phyloP scores from a whole-genome alignment of 1,140 invertebrate species.

The Dryas iulia region DNA sequence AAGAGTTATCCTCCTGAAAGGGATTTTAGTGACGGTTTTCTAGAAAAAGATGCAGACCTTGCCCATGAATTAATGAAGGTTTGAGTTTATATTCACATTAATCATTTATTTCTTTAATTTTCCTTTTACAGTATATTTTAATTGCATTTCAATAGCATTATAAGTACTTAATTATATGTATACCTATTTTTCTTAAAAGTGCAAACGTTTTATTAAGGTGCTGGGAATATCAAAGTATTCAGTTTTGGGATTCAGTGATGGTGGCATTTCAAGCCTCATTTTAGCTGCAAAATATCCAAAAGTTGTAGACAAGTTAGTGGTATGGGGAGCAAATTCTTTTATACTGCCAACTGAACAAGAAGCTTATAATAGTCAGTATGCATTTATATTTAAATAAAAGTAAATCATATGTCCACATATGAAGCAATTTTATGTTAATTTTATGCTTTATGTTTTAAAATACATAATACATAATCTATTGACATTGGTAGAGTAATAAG shows the following conservation, averaged over 20 bases:
- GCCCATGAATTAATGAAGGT: constrained; percentile 89
- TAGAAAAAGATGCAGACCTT: constrained; percentile 86
- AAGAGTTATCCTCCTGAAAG: constrained; percentile 89
- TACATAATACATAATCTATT: no score
- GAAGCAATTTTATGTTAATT: no score
- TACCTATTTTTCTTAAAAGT: background rate
- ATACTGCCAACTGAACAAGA: constrained; percentile 85
- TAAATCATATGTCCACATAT: background rate
- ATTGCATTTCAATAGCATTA: no score
- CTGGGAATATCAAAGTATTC: constrained; percentile 87
- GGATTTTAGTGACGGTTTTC: constrained; percentile 86
- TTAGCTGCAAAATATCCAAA: constrained; percentile 86
- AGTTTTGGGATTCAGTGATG: constrained; percentile 94
- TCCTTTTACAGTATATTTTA: no score
- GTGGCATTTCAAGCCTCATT: constrained; percentile 89
- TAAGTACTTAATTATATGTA: no score
- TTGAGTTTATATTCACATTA: no score
- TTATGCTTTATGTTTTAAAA: no score
- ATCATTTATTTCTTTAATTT: no score
- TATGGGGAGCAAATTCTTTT: constrained; percentile 90
- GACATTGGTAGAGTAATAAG: no score
- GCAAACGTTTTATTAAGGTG: constrained; percentile 55
- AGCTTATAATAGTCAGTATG: constrained; percentile 80
- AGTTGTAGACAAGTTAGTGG: constrained; percentile 86
- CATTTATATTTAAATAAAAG: background rate